These are phyloP conservation scores for Desoria tigrina DNA, from an alignment of 2,888 invertebrate genomes.

Conservation along the genomic window DNA sequence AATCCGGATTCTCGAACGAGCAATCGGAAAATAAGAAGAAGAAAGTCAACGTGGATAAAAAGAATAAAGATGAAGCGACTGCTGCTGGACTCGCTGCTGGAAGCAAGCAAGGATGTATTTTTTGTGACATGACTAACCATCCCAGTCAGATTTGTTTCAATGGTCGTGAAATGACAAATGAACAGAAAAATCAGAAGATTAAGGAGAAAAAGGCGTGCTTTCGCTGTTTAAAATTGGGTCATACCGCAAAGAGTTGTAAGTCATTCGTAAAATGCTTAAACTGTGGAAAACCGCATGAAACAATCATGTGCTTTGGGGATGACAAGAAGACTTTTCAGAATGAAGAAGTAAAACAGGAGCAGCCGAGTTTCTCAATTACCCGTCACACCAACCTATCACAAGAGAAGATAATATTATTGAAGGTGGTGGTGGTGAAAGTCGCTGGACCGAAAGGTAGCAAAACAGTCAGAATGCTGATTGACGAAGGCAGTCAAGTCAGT, in stretches of 20 bases:
- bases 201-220: slow-evolving; percentile 2
- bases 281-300: slow-evolving; percentile 15
- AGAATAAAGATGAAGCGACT: not conserved
- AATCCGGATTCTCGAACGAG: slow-evolving; percentile 6
- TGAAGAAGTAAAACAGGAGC: not conserved
- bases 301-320: slow-evolving; percentile 10
- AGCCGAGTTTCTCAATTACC: slow-evolving; percentile 7
- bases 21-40: not conserved
- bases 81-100: not conserved
- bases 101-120: not conserved
- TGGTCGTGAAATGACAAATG: not conserved
- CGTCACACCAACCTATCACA: not conserved
- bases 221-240: slow-evolving; percentile 17
- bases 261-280: slow-evolving; percentile 5
- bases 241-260: slow-evolving; percentile 4
- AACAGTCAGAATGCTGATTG: not conserved
- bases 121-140: slow-evolving; percentile 7
- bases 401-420: not conserved
- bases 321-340: not conserved
- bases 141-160: not conserved
- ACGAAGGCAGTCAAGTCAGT: slow-evolving; percentile 10
- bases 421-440: not conserved
- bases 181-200: slow-evolving; percentile 5
- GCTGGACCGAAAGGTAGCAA: not conserved
- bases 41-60: not conserved